Percentiles rank a stretch among this genome's conserved stretches.
phyloP scores from a whole-genome alignment of 2,113 vertebrate species.

The Gambusia holbrooki region DNA sequence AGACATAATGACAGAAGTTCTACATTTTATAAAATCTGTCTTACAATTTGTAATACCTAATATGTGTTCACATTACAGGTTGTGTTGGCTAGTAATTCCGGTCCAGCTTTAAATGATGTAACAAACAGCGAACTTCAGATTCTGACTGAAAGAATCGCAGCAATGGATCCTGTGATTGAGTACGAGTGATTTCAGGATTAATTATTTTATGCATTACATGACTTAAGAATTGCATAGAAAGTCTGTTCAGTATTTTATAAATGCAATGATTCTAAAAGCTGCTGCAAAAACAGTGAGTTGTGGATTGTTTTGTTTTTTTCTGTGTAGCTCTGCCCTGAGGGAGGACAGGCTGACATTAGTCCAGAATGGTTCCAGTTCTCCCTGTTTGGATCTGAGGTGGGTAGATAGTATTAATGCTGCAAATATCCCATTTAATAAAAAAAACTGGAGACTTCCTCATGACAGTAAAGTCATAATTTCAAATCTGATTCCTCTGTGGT shows the following conservation, averaged over 20 bases:
- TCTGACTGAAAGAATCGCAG: slow-evolving; percentile 88
- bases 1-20: not conserved
- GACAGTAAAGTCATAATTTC: too few relatives aligned
- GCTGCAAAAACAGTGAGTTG: not conserved
- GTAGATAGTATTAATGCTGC: slow-evolving; percentile 1
- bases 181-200: slow-evolving; percentile 55
- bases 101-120: slow-evolving; percentile 94
- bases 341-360: slow-evolving; percentile 88
- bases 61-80: slow-evolving; percentile 77
- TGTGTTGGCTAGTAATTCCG: slow-evolving; percentile 95
- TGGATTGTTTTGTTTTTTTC: slow-evolving; percentile 10
- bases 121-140: slow-evolving; percentile 93
- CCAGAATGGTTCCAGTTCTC: slow-evolving; percentile 96
- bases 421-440: not conserved
- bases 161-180: slow-evolving; percentile 90
- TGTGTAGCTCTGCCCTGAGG: slow-evolving; percentile 81
- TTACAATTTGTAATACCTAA: not conserved
- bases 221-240: not conserved
- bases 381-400: slow-evolving; percentile 95
- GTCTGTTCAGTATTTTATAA: not conserved
- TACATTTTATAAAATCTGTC: rapidly evolving
- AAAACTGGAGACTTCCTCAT: not conserved
- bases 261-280: not conserved
- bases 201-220: not conserved
- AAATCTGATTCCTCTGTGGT: not conserved